Evolutionary conservation across 2,797 vertebrate genomes (phyloP), one percentile per base, ranked within the genome.

Genomic region (Microhierax caerulescens): DNA sequence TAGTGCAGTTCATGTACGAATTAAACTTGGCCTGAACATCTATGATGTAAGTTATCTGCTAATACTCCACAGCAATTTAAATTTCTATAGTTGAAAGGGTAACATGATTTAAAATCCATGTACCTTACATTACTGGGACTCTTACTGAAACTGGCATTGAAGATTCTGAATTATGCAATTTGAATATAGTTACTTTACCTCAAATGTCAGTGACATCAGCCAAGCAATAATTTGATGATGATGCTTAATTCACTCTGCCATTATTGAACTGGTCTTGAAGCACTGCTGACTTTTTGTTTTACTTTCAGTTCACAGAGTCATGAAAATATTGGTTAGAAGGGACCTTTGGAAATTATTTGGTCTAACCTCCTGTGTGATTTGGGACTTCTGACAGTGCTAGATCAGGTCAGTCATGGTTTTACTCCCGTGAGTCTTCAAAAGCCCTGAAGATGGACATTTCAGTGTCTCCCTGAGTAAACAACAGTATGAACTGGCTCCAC

Each of bases 31-130:
- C 85, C 77, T 72, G 90, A 74, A 63, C 45, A 89, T 82, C 53
- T 57, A 30, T 45, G 65, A 85, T 57, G 23, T 43, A 85, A 87
- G 45, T 76, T 88, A 89, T 79, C 41, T 30, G 32, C 78, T 67
- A 57, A 56, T 65, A 74, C 41, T 85, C 64, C 17, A 50, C 64
- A 85, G 82, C 61, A 88, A 95, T 91, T 92, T 93, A 79, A 39
- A 70, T 74, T 48, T 74, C 75, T 72, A 11, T 63, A 91, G 88
- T 65, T 67, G 54, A 95, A 96, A 96, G 65, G 80, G 64, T 80
- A 96, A 94, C 74, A 63, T 86, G 64, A 95, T 94, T 94, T 93
- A 96, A 96, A 92, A 94, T 85, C 94, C 88, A 65, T 34, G 37
- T 75, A 75, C 57, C 68, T 95, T 93, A 48, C 27, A 51, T 86